Evolutionary conservation across 2,113 vertebrate species (phyloP).

Genomic region (Channa maculata): DNA sequence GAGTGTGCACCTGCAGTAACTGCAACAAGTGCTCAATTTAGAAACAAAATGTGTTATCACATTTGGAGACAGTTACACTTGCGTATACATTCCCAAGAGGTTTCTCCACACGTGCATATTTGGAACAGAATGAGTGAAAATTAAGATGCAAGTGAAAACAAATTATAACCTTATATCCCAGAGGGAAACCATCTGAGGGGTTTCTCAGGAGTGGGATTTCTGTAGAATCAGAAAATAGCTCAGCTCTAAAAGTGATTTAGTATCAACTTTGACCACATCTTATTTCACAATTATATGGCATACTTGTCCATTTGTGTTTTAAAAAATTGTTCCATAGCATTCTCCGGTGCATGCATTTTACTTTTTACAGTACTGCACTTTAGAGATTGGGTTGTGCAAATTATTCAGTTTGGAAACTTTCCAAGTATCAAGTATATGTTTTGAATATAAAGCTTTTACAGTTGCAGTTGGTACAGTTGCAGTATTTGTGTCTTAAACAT

Average conservation of each 20-base stretch:
- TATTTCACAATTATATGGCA: too few relatives aligned
- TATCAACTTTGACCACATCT: too few relatives aligned
- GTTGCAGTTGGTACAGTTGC: neutral
- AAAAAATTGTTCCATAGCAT: too few relatives aligned
- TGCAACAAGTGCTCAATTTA: slow-evolving; percentile 40
- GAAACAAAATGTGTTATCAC: slow-evolving; percentile 7
- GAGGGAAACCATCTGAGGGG: neutral
- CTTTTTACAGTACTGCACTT: too few relatives aligned
- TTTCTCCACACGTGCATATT: neutral
- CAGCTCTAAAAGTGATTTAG: too few relatives aligned
- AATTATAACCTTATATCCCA: neutral
- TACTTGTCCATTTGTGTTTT: too few relatives aligned
- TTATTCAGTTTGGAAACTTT: neutral
- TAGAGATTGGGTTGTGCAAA: too few relatives aligned
- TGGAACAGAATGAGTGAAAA: neutral
- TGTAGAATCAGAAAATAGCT: neutral
- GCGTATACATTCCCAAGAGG: neutral
- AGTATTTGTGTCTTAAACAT: neutral
- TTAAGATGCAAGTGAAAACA: slow-evolving; percentile 1
- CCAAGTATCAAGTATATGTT: neutral
- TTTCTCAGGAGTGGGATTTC: neutral
- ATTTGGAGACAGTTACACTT: slow-evolving; percentile 1
- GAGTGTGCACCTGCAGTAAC: slow-evolving; percentile 9
- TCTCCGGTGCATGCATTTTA: too few relatives aligned
- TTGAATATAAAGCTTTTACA: neutral